Conservation (phyloP, 2,888 invertebrate genomes). For the Eilema sororculum region DNA sequence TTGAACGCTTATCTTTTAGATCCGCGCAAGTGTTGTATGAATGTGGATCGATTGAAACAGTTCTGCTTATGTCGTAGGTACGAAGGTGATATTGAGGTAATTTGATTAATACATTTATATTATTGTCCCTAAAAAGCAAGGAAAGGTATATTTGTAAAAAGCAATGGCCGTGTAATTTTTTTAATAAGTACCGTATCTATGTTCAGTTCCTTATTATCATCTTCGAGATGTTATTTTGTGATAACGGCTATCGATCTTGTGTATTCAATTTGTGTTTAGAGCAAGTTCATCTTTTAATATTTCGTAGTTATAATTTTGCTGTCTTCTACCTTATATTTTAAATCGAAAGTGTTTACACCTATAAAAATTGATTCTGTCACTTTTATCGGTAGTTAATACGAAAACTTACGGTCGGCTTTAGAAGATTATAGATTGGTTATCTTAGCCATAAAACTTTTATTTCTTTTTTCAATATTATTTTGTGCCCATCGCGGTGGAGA, state of each 20-base stretch:
- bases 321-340: background rate
- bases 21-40: conserved; percentile 75
- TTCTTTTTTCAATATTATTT: too few species aligned
- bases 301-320: background rate
- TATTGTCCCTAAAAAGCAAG: background rate
- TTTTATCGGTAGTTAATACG: conserved; percentile 6
- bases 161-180: background rate
- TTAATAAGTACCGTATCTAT: background rate
- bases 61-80: conserved; percentile 79
- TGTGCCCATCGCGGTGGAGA: too few species aligned
- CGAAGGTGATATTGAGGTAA: conserved; percentile 76
- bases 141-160: background rate
- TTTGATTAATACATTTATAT: conserved; percentile 18
- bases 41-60: conserved; percentile 77
- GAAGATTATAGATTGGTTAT: conserved; percentile 2
- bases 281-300: conserved; percentile 4
- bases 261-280: background rate
- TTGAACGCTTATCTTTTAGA: conserved; percentile 79
- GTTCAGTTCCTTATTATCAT: background rate
- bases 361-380: background rate
- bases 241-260: conserved; percentile 5
- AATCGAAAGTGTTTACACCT: conserved; percentile 5
- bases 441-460: background rate
- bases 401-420: conserved; percentile 1
- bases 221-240: conserved; percentile 15